Evolutionary conservation across 2,113 vertebrate genomes (phyloP), one percentile per base, ranked within the genome.

Genomic region (Ellobius talpinus): DNA sequence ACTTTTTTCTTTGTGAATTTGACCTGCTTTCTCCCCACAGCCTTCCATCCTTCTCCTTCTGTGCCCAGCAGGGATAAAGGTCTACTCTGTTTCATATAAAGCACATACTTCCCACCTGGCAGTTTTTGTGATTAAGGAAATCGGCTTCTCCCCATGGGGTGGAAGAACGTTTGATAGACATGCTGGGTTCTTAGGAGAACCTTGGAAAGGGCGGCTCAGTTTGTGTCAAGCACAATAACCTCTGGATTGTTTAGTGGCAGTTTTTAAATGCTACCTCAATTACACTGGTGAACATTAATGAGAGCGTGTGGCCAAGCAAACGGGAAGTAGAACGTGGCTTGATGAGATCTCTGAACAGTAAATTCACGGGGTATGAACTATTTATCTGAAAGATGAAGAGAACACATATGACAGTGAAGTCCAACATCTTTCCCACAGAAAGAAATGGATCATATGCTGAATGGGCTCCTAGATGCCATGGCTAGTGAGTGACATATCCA

Each of bases 251-350:
- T 91, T 86, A 91, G 5, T 61, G 92, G 86, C 74, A 76, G 89
- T 88, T 97, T 96, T 79, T 87, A 97, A 97, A 87, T 92, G 92
- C 50, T 96, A 96, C 94, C 95, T 97, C 95, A 97, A 97, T 97
- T 93, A 97, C 70, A 96, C 33, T 50, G 17, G 85, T 96, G 86
- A 97, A 95, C 96, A 96, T 96, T 98, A 98, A 97, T 78, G 73
- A 97, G 96, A 50, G 72, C 87, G 55, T 89, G 66, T 82, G 66
- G 17, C 86, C 98, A 78, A 97, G 90, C 91, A 98, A 98, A 98
- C 90, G 94, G 96, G 92, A 98, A 97, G 89, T 84, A 97, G 96
- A 97, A 97, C 0, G 81, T 96, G 94, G 94, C 76, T 97, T 96
- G 74, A 96, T 97, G 66, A 94, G 7, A 93, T 61, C 4, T 95